Conservation (phyloP, 2,797 vertebrate species). For the Xenentodon cancila region DNA sequence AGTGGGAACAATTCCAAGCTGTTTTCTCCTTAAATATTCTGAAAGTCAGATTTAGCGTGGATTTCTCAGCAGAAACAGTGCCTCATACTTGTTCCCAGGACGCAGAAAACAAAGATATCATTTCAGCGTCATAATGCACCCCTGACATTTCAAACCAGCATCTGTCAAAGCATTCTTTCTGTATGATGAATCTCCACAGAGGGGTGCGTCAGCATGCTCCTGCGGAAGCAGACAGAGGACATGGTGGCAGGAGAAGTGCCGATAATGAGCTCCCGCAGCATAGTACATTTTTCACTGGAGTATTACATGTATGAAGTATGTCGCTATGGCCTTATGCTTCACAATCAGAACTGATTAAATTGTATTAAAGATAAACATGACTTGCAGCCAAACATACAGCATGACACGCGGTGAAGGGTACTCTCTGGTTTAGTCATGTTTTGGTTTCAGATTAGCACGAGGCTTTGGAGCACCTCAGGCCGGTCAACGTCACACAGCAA, state of each 20-base stretch:
- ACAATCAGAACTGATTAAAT: slow-evolving; percentile 26
- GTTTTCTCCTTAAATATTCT: slow-evolving; percentile 23
- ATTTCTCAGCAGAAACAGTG: slow-evolving; percentile 20
- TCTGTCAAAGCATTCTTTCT: slow-evolving; percentile 57
- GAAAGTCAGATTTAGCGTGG: neutral
- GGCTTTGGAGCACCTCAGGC: too few relatives aligned
- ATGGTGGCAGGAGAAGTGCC: neutral
- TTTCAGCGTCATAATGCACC: slow-evolving; percentile 24
- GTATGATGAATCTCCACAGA: slow-evolving; percentile 51
- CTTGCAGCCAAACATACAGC: too few relatives aligned
- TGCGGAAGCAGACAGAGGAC: slow-evolving; percentile 34
- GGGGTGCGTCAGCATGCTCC: slow-evolving; percentile 32
- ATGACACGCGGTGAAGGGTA: too few relatives aligned
- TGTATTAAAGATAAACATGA: slow-evolving; percentile 21
- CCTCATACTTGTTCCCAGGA: slow-evolving; percentile 21
- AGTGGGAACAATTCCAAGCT: slow-evolving; percentile 29
- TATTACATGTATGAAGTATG: neutral
- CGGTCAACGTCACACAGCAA: too few relatives aligned
- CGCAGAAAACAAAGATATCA: slow-evolving; percentile 33
- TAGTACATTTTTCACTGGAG: too few relatives aligned
- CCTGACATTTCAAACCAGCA: slow-evolving; percentile 51
- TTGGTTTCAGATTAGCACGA: too few relatives aligned
- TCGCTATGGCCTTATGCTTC: too few relatives aligned
- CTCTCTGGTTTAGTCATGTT: too few relatives aligned
- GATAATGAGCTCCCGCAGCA: neutral